These are phyloP conservation scores for Cyclargus thomasi DNA, from an alignment of 1,140 invertebrate genomes.

Conservation along the genomic window DNA sequence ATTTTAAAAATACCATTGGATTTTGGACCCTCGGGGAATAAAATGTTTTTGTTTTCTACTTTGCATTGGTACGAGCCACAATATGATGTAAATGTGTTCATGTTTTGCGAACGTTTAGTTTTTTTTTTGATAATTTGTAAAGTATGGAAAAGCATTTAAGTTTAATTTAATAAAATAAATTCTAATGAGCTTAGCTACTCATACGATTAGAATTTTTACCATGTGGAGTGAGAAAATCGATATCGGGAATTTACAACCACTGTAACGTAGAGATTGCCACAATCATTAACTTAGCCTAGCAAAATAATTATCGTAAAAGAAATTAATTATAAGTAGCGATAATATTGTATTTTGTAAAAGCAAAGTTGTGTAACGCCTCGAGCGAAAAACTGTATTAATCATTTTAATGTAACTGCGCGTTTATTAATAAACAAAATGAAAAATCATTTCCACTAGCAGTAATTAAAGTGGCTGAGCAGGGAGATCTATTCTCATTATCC, in stretches of 20 bases:
- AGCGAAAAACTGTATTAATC: slow-evolving; percentile 16
- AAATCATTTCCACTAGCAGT: slow-evolving; percentile 27
- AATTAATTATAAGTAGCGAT: neutral
- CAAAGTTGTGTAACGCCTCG: neutral
- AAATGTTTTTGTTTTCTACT: slow-evolving; percentile 5
- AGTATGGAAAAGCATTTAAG: too few species aligned
- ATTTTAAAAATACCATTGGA: slow-evolving; percentile 9
- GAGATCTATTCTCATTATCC: slow-evolving; percentile 42
- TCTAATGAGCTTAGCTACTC: too few species aligned
- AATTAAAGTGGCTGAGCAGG: slow-evolving; percentile 37
- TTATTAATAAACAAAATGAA: slow-evolving; percentile 19
- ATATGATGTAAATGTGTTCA: neutral
- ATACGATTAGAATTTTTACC: too few species aligned
- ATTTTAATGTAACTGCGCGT: slow-evolving; percentile 20
- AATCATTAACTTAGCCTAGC: too few species aligned
- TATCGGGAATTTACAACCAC: too few species aligned
- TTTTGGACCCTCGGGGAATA: neutral
- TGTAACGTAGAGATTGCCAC: too few species aligned
- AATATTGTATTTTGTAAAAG: neutral
- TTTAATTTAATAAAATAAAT: too few species aligned
- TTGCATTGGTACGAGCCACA: neutral
- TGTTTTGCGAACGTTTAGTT: too few species aligned
- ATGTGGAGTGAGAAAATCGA: too few species aligned
- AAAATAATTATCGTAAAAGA: too few species aligned
- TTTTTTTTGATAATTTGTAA: too few species aligned